Evolutionary conservation across 2,797 vertebrate species (phyloP), one percentile per base, ranked within the genome.

Genomic region (Spinus olivaceus): DNA sequence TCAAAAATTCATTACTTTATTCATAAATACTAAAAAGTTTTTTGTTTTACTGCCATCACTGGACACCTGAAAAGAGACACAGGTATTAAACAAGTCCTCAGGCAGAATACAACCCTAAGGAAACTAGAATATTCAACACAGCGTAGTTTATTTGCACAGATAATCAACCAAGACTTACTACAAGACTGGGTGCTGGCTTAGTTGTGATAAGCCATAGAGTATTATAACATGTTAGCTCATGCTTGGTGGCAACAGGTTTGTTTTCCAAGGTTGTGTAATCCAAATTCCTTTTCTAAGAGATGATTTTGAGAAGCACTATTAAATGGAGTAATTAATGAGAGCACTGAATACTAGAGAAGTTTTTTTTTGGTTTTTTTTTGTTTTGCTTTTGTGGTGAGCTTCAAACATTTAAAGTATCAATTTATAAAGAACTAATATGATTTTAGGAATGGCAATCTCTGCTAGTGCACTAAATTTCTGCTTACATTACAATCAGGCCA

Each of bases 221-320:
- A 73, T 82, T 94, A 10, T 47, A 97, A 97, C 97, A 61, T 97
- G 98, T 98, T 94, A 88, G 96, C 77, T 98, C 98, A 97, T 94
- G 98, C 94, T 91, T 95, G 63, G 71, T 97, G 95, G 96, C 95
- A 97, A 91, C 95, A 97, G 86, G 96, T 97, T 97, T 98, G 97
- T 97, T 98, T 97, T 97, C 95, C 91, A 91, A 83, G 90, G 92
- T 98, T 98, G 97, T 96, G 97, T 97, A 98, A 98, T 96, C 91
- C 59, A 93, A 97, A 98, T 98, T 98, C 97, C 96, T 98, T 96
- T 96, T 97, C 96, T 92, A 97, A 97, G 96, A 96, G 96, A 91
- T 92, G 94, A 96, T 92, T 96, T 95, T 95, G 63, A 96, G 95
- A 94, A 97, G 81, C 90, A 83, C 83, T 92, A 88, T 95, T 92